These are phyloP conservation scores for Thecophora atra DNA, from an alignment of 2,888 invertebrate species.

Conservation along the genomic window DNA sequence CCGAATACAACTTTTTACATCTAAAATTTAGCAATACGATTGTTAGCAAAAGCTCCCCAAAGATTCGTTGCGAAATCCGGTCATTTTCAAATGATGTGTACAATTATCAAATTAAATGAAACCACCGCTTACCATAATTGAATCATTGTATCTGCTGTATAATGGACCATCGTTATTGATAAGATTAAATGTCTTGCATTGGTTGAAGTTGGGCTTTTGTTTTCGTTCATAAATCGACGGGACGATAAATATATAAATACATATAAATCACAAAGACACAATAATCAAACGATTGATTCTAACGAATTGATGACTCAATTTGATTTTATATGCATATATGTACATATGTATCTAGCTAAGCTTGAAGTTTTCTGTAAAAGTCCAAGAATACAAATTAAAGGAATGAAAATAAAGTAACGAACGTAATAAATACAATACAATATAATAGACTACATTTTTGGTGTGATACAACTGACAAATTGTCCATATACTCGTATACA, in stretches of 20 bases:
- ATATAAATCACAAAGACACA: not conserved
- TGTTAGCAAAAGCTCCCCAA: too few species aligned
- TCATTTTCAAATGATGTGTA: conserved; percentile 15
- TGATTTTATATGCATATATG: conserved; percentile 6
- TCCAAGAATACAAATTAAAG: too few species aligned
- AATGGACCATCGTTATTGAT: conserved; percentile 50
- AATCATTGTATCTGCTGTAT: conserved; percentile 18
- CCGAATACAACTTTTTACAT: too few species aligned
- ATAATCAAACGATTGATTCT: conserved; percentile 11
- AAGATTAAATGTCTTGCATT: too few species aligned
- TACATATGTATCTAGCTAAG: conserved; percentile 10
- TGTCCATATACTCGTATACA: too few species aligned
- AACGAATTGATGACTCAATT: conserved; percentile 36
- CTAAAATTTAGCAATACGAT: too few species aligned
- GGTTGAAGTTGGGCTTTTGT: conserved; percentile 55
- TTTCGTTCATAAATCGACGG: conserved; percentile 51
- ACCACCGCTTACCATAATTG: not conserved
- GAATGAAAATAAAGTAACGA: too few species aligned
- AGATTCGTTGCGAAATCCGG: too few species aligned
- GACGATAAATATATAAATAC: conserved; percentile 1
- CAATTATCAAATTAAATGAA: conserved; percentile 8
- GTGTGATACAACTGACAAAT: too few species aligned
- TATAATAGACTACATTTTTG: too few species aligned
- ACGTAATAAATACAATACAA: too few species aligned
- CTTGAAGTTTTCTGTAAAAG: too few species aligned